Evolutionary conservation across 2,888 invertebrate species (phyloP).

Genomic region (Mactromeris polynyma): DNA sequence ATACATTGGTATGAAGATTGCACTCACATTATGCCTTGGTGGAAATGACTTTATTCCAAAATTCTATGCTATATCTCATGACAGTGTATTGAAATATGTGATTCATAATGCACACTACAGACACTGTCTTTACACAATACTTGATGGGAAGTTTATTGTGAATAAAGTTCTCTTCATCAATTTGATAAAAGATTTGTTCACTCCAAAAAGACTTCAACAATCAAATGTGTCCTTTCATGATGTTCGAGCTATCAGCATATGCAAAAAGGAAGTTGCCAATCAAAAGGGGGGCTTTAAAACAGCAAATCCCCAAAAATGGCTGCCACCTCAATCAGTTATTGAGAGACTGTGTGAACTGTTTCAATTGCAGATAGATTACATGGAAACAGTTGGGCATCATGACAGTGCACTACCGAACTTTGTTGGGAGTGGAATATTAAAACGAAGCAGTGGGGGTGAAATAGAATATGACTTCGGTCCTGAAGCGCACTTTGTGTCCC

Average conservation of each 20-base stretch:
- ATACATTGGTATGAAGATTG: not conserved
- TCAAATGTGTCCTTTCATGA: not conserved
- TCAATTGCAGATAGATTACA: too few species aligned
- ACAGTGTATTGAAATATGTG: not conserved
- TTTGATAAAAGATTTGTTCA: not conserved
- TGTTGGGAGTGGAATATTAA: too few species aligned
- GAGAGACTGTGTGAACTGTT: too few species aligned
- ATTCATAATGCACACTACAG: not conserved
- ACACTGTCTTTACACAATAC: not conserved
- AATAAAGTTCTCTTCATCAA: not conserved
- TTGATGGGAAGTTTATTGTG: not conserved
- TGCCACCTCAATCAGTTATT: not conserved
- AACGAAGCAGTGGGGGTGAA: too few species aligned
- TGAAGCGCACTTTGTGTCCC: too few species aligned
- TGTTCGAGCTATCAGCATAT: not conserved
- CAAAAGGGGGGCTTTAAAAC: not conserved
- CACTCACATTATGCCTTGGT: slow-evolving; percentile 11
- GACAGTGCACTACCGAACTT: too few species aligned
- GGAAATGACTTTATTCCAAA: slow-evolving; percentile 48
- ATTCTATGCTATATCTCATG: slow-evolving; percentile 20
- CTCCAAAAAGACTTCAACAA: not conserved
- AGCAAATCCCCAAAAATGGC: slow-evolving; percentile 4
- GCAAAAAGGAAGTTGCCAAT: not conserved
- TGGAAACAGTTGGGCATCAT: too few species aligned
- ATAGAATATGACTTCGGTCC: too few species aligned